Base-by-base conservation (phyloP, 2,888 invertebrate species). In the Hydroisotoma schaefferi region DNA sequence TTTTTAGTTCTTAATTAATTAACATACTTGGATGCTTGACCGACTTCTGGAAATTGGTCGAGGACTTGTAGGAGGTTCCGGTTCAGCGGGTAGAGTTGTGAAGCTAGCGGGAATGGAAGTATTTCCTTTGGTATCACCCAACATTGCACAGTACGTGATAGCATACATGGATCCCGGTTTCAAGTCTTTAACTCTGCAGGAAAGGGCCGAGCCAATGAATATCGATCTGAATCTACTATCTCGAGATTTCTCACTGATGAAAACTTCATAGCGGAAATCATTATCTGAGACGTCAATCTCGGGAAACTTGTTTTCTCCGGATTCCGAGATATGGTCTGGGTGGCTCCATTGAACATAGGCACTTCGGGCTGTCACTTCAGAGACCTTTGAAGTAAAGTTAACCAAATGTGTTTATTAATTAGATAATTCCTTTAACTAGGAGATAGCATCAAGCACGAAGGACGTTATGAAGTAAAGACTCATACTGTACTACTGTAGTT, bases 81-180 rank as follows among this genome's bases (percentile, higher is more conserved):
- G 92, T 73, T 88, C 87, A 75, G 90, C 90, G 59, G 87, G 77
- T 23, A 86, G 86, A 29, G 93, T 93, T 68, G 83, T 83, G 79
- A 93, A 91, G 71, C 85, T 85, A 61, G 86, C 84, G 57, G 88
- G 85, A 74, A 87, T 87, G 61, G 88, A 88, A 8, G 87, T 84
- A 38, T 84, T 83, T 54, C 90, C 90, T 67, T 85, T 84, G 65
- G 87, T 76, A 75, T 85, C 85, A 69, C 90, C 88, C 66, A 87
- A 79, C 74, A 86, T 84, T 71, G 89, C 88, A 77, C 87, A 87
- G 68, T 88, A 80, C 74, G 88, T 87, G 71, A 92, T 86, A 62
- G 87, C 85, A 78, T 92, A 93, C 76, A 90, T 89, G 75, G 88
- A 87, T n/a, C 89, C 90, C 15, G 93, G 92, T 76, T 86, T 84